These are phyloP conservation scores for Origma solitaria DNA, from an alignment of 2,113 vertebrate species.

Conservation along the genomic window DNA sequence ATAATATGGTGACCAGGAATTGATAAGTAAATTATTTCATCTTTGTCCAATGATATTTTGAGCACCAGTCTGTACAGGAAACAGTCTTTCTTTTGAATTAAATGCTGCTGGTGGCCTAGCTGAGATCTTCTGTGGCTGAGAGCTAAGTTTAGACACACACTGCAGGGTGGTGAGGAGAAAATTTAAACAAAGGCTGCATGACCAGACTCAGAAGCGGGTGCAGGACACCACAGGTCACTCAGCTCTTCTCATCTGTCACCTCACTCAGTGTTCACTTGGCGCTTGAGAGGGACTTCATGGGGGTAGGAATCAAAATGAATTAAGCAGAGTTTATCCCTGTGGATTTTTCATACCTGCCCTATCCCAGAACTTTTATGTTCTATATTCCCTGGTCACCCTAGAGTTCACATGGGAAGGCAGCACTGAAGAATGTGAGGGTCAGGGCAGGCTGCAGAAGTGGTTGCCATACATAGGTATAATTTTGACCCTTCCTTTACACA, in stretches of 20 bases:
- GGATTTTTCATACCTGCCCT: not conserved
- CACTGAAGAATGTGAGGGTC: not conserved
- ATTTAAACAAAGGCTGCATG: not conserved
- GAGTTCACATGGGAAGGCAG: not conserved
- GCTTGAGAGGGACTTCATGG: not conserved
- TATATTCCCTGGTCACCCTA: not conserved
- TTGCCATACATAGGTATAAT: not conserved
- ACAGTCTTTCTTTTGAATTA: conserved; percentile 20
- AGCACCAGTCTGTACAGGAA: not conserved
- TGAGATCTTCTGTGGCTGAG: not conserved
- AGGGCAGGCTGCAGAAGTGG: not conserved
- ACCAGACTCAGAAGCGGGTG: not conserved
- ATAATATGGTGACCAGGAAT: not conserved
- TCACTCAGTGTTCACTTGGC: accelerated
- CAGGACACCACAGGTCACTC: not conserved
- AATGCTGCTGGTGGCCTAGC: conserved; percentile 4
- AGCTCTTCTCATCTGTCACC: not conserved
- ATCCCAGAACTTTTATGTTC: not conserved
- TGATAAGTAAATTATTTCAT: conserved; percentile 12
- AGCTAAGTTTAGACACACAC: conserved; percentile 13
- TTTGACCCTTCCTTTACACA: not conserved
- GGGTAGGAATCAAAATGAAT: not conserved
- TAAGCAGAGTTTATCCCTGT: not conserved
- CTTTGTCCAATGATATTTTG: not conserved
- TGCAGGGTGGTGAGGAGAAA: not conserved